These are phyloP conservation scores for Leptocoma aspasia DNA, from an alignment of 2,113 vertebrate genomes.

Conservation along the genomic window DNA sequence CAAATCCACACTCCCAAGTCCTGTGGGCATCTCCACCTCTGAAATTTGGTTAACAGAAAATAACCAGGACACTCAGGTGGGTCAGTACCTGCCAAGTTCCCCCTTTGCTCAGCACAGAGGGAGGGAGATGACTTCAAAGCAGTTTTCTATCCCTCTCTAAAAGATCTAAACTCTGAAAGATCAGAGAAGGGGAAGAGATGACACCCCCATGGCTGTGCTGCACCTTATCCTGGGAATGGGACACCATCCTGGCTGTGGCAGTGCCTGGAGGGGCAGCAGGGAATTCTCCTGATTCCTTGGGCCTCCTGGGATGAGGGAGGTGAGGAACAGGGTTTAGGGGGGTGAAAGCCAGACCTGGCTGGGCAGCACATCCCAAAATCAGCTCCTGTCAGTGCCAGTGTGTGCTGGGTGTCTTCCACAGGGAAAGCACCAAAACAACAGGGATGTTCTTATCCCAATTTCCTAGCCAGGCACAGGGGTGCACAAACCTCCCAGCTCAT, in stretches of 20 bases:
- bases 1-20: neutral
- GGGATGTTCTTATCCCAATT: too few relatives aligned
- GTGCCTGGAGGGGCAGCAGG: neutral
- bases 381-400: neutral
- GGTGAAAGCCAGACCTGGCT: neutral
- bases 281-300: neutral
- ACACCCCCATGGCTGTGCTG: neutral
- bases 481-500: neutral
- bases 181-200: neutral
- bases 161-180: neutral
- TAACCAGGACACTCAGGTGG: neutral
- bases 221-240: neutral
- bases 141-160: neutral
- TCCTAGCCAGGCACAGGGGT: neutral
- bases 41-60: neutral
- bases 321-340: neutral
- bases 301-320: neutral
- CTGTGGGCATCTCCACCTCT: rapidly evolving
- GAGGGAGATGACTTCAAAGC: neutral
- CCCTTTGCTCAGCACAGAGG: neutral
- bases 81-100: neutral
- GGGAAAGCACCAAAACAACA: neutral
- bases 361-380: neutral
- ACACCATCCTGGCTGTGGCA: neutral
- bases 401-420: neutral